Evolutionary conservation across 2,888 invertebrate species (phyloP).

Genomic region (Lepidocyrtoides sp.): DNA sequence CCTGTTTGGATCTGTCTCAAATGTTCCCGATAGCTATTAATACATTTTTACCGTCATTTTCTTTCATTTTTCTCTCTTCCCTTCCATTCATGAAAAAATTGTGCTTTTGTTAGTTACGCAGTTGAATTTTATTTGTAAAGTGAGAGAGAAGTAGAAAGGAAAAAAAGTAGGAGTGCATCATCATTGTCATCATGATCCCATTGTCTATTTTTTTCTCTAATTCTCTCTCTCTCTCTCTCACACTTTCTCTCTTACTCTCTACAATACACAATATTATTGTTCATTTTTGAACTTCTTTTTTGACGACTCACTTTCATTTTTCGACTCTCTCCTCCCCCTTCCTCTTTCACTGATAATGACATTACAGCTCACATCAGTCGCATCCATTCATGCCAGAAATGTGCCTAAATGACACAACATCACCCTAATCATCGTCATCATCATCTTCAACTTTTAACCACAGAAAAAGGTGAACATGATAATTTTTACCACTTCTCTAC

Average conservation of each 20-base stretch:
- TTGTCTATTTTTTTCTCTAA: background rate
- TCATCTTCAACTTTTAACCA: background rate
- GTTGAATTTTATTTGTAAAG: background rate
- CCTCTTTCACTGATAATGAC: slow-evolving; percentile 43
- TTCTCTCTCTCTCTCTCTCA: background rate
- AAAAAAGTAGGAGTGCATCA: slow-evolving; percentile 22
- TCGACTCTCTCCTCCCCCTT: background rate
- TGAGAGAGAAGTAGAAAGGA: background rate
- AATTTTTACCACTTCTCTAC: background rate
- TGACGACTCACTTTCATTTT: slow-evolving; percentile 7
- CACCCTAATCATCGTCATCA: slow-evolving; percentile 23
- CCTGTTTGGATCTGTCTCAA: background rate
- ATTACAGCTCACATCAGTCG: slow-evolving; percentile 19
- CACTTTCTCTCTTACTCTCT: background rate
- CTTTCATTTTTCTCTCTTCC: background rate
- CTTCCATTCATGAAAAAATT: background rate
- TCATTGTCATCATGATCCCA: slow-evolving; percentile 2
- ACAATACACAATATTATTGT: background rate
- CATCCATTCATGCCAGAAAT: slow-evolving; percentile 54
- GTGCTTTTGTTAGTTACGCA: background rate
- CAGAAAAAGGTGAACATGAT: background rate
- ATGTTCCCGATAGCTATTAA: slow-evolving; percentile 20
- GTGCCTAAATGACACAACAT: slow-evolving; percentile 39
- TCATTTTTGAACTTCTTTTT: slow-evolving; percentile 28
- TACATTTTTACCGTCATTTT: background rate